Conservation (phyloP, 2,888 invertebrate species). For the Odontocolon sp. region DNA sequence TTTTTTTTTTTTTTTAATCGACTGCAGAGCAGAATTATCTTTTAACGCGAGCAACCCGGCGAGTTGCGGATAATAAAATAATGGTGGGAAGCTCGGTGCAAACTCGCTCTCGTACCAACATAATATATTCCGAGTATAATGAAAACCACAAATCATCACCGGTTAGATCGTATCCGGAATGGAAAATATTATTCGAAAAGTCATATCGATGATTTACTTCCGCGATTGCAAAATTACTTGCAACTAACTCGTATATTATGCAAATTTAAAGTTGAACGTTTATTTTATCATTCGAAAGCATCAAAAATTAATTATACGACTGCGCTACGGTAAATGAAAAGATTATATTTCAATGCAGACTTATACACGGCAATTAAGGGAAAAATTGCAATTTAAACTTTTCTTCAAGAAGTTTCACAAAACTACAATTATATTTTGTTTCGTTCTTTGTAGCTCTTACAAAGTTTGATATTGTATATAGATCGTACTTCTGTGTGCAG, state of each 20-base stretch:
- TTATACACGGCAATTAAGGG: neutral
- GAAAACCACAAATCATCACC: conserved; percentile 16
- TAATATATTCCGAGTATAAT: neutral
- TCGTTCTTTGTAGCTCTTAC: conserved; percentile 27
- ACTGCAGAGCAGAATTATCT: conserved; percentile 3
- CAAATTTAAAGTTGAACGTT: conserved; percentile 10
- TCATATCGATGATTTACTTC: conserved; percentile 15
- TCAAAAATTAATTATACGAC: neutral
- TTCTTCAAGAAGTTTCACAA: neutral
- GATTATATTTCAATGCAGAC: neutral
- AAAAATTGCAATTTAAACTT: neutral
- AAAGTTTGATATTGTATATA: conserved; percentile 9
- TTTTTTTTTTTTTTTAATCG: conserved; percentile 3
- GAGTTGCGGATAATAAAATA: neutral
- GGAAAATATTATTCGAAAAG: conserved; percentile 46
- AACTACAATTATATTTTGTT: neutral
- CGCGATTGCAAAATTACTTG: conserved; percentile 16
- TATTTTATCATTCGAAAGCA: conserved; percentile 28
- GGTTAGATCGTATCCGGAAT: neutral
- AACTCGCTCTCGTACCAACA: neutral
- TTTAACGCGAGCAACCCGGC: conserved; percentile 1
- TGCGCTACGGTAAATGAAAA: too few relatives aligned
- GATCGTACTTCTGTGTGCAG: neutral
- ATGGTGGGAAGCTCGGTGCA: neutral
- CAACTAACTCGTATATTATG: conserved; percentile 22